A percentile compares a stretch with the other conserved stretches of the same genome.
These are phyloP conservation scores for Vombatus ursinus DNA, from an alignment of 2,113 vertebrate species.

Conservation along the genomic window DNA sequence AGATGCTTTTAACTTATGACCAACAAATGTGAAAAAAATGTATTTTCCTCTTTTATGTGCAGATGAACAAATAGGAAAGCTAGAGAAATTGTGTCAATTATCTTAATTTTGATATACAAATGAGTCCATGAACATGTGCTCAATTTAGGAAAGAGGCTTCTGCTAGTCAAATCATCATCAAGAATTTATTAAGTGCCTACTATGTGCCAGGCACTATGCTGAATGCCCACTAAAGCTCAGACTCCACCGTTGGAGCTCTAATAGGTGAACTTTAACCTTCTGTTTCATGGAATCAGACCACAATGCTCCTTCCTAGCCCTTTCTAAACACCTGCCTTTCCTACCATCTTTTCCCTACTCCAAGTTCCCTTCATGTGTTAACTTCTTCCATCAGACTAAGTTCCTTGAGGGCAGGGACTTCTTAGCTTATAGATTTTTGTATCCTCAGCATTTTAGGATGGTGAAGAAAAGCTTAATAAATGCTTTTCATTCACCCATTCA, in stretches of 20 bases:
- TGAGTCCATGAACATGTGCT: not conserved
- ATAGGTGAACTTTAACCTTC: not conserved
- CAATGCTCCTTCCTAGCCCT: not conserved
- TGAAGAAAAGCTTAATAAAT: not conserved
- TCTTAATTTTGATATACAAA: not conserved
- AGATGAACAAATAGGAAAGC: not conserved
- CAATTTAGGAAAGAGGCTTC: not conserved
- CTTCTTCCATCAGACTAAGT: not conserved
- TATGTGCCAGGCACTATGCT: not conserved
- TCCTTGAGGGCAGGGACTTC: not conserved
- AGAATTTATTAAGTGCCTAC: not conserved
- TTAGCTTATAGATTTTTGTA: not conserved
- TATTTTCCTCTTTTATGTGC: not conserved
- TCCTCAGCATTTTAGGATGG: not conserved
- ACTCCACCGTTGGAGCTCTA: not conserved
- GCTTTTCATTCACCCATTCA: not conserved
- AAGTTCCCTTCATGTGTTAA: not conserved
- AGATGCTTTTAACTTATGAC: constrained; percentile 64
- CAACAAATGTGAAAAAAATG: not conserved
- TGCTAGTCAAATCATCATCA: not conserved
- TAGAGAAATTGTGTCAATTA: not conserved
- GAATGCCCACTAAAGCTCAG: not conserved
- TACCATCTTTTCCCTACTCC: not conserved
- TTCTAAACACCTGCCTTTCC: not conserved
- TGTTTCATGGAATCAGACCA: not conserved